Percentiles rank a stretch among this genome's conserved stretches.
These are phyloP conservation scores for Tridacna gigas DNA, from an alignment of 2,888 invertebrate genomes.

Conservation along the genomic window DNA sequence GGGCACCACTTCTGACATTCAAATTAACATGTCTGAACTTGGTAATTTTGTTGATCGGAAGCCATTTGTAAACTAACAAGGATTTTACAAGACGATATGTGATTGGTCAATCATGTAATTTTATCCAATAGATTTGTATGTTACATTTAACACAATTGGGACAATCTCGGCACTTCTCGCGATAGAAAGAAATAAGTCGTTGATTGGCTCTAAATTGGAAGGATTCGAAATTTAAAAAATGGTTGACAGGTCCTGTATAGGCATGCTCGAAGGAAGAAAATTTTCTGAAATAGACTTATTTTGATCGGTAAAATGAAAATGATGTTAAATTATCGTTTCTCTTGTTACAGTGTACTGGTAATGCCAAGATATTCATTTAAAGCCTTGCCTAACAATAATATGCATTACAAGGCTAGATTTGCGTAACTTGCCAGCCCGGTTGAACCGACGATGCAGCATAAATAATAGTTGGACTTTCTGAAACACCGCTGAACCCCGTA, in stretches of 20 bases:
- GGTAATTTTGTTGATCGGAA: slow-evolving; percentile 10
- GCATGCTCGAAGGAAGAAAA: slow-evolving; percentile 51
- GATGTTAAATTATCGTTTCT: no score
- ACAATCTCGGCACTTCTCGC: slow-evolving; percentile 52
- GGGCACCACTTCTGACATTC: no score
- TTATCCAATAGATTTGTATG: slow-evolving; percentile 54
- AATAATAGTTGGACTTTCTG: no score
- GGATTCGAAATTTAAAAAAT: slow-evolving; percentile 76
- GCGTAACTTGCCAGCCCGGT: no score
- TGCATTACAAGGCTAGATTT: no score
- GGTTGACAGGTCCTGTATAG: slow-evolving; percentile 67
- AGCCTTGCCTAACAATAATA: no score
- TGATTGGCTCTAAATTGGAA: slow-evolving; percentile 66
- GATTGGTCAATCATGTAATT: slow-evolving; percentile 50
- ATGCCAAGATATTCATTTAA: no score
- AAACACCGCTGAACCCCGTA: no score
- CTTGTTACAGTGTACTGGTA: no score
- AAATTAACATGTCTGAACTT: slow-evolving; percentile 60
- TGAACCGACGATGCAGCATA: no score
- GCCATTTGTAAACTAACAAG: slow-evolving; percentile 65
- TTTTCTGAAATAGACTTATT: slow-evolving; percentile 10
- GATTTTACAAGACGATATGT: slow-evolving; percentile 35
- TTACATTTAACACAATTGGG: slow-evolving; percentile 26
- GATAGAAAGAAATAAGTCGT: slow-evolving; percentile 46
- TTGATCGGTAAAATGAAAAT: neutral